These are phyloP conservation scores for Onychomys leucogaster DNA, from an alignment of 2,797 vertebrate genomes.

Conservation along the genomic window DNA sequence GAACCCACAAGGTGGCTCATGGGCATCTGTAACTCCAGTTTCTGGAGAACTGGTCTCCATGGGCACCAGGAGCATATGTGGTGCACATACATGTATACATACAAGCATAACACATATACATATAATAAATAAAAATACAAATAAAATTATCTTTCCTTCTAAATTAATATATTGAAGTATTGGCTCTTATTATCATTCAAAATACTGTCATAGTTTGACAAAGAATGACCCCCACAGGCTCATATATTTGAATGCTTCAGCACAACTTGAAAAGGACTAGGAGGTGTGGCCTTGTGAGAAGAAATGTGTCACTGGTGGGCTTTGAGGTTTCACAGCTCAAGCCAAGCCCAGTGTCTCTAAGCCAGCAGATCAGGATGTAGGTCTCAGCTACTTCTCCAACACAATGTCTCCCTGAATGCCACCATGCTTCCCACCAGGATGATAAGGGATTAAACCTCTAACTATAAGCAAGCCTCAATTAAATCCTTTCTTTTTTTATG, in stretches of 20 bases:
- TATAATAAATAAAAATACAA: neutral
- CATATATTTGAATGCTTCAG: neutral
- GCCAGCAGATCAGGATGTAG: neutral
- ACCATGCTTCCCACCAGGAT: neutral
- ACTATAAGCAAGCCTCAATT: neutral
- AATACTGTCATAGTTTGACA: neutral
- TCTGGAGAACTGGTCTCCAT: neutral
- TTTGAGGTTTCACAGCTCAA: neutral
- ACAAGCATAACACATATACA: neutral
- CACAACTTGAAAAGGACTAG: neutral
- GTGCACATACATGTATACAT: neutral
- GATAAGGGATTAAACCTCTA: neutral
- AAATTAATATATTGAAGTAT: neutral
- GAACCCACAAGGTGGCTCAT: neutral
- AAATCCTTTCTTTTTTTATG: neutral
- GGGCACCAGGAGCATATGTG: neutral
- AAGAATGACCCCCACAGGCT: neutral
- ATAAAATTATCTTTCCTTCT: neutral
- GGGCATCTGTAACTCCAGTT: neutral
- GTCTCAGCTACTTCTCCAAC: neutral
- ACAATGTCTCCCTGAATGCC: neutral
- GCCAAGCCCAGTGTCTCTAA: neutral
- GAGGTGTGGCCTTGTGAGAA: neutral
- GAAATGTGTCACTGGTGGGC: neutral
- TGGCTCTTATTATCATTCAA: constrained; percentile 43